Evolutionary conservation across 2,888 invertebrate genomes (phyloP).

Genomic region (Drosophila kanekoi): DNA sequence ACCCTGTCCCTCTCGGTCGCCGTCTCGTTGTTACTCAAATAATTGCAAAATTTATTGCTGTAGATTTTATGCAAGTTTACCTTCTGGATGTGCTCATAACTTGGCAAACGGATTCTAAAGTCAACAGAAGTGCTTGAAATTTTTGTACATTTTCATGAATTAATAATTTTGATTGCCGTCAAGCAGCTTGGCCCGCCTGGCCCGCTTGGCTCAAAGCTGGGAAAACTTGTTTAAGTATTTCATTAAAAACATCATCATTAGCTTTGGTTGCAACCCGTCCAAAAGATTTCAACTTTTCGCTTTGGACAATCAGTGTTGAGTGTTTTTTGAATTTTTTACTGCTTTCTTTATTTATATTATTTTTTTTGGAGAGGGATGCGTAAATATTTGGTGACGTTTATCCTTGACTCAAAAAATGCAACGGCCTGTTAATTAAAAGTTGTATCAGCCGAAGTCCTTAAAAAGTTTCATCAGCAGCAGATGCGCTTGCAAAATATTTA

Average conservation of each 20-base stretch:
- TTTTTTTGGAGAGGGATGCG: conserved; percentile 23
- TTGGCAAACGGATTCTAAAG: conserved; percentile 39
- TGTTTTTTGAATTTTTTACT: conserved; percentile 14
- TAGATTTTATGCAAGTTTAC: conserved; percentile 66
- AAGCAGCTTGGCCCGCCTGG: conserved; percentile 8
- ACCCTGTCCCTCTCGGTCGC: background rate
- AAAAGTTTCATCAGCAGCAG: background rate
- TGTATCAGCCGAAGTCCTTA: conserved; percentile 12
- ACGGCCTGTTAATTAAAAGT: conserved; percentile 46
- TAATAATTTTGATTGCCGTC: conserved; percentile 68
- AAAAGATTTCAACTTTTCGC: conserved; percentile 17
- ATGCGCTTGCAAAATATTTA: background rate
- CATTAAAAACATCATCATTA: conserved; percentile 67
- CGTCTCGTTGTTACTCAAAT: conserved; percentile 19
- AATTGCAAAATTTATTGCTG: conserved; percentile 59
- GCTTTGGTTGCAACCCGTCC: conserved; percentile 14
- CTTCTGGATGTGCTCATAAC: conserved; percentile 55
- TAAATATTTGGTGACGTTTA: conserved; percentile 17
- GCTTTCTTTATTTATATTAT: background rate
- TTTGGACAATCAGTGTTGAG: conserved; percentile 51
- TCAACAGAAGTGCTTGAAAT: conserved; percentile 45
- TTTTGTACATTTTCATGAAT: conserved; percentile 56
- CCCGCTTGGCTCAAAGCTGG: conserved; percentile 9
- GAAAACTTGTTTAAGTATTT: conserved; percentile 62
- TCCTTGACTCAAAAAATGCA: conserved; percentile 16